These are phyloP conservation scores for Sabellastarte sp. DNA, from an alignment of 2,888 invertebrate genomes.

Conservation along the genomic window DNA sequence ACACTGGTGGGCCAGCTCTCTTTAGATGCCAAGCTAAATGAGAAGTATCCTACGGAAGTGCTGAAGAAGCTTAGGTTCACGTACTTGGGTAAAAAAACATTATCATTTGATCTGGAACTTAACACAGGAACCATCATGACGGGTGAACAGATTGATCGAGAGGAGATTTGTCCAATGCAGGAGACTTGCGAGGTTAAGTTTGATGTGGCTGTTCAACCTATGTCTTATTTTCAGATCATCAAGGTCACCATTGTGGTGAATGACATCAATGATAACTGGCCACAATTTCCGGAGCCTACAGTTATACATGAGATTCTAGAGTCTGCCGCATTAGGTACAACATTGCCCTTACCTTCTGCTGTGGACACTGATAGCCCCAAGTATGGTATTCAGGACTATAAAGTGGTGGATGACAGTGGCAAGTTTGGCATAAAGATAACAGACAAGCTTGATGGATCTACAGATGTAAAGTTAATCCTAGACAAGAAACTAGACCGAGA, in stretches of 20 bases:
- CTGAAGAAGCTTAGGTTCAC: slow-evolving; percentile 19
- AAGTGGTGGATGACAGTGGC: background rate
- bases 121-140: slow-evolving; percentile 24
- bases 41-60: slow-evolving; percentile 10
- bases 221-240: slow-evolving; percentile 20
- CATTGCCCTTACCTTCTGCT: slow-evolving; percentile 21
- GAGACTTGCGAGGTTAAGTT: slow-evolving; percentile 15
- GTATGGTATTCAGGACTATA: slow-evolving; percentile 20
- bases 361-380: slow-evolving; percentile 26
- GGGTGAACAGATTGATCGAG: slow-evolving; percentile 26
- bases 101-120: slow-evolving; percentile 20
- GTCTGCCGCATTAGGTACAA: slow-evolving; percentile 22
- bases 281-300: slow-evolving; percentile 17
- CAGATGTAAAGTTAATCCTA: slow-evolving; percentile 25
- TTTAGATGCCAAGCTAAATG: slow-evolving; percentile 19
- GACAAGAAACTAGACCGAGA: slow-evolving; percentile 28
- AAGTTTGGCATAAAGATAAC: slow-evolving; percentile 19
- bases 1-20: slow-evolving; percentile 26
- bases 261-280: slow-evolving; percentile 32
- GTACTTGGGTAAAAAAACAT: slow-evolving; percentile 14
- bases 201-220: slow-evolving; percentile 23
- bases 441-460: slow-evolving; percentile 23
- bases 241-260: slow-evolving; percentile 21
- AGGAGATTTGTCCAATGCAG: slow-evolving; percentile 21
- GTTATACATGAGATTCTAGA: slow-evolving; percentile 24